Conservation (phyloP, 2,888 invertebrate species). For the Oligia strigilis region DNA sequence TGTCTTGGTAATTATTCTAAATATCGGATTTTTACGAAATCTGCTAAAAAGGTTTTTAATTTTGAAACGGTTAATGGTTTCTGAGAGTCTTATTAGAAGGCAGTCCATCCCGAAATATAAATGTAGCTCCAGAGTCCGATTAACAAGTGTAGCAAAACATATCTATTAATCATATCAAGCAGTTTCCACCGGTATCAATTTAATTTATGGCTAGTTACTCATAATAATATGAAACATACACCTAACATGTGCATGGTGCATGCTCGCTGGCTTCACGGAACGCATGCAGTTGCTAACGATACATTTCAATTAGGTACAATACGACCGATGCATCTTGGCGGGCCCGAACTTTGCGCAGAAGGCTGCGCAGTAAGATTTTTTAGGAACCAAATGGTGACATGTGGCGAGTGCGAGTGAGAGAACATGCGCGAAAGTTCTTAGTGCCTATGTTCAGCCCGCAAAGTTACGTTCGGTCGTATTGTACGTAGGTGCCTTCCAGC, state of each 20-base stretch:
- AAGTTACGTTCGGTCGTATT: no score
- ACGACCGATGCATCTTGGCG: no score
- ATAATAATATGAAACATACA: constrained; percentile 9
- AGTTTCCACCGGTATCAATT: constrained; percentile 24
- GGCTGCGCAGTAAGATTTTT: no score
- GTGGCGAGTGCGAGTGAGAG: no score
- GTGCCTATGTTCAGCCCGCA: no score
- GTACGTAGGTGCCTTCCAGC: constrained; percentile 10
- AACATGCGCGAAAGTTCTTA: no score
- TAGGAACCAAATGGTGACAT: no score
- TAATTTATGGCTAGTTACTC: constrained; percentile 12
- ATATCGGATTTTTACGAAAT: no score
- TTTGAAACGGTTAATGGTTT: background rate
- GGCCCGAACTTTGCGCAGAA: no score
- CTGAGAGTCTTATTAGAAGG: no score
- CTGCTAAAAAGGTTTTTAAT: background rate
- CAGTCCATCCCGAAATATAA: background rate
- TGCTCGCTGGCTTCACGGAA: background rate
- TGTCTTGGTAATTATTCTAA: no score
- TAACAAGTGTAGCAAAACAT: constrained; percentile 1
- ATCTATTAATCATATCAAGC: constrained; percentile 4
- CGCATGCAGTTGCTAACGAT: constrained; percentile 8
- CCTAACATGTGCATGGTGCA: constrained; percentile 21
- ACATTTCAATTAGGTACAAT: constrained; percentile 5
- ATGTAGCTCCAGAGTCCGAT: background rate